Percentiles rank a stretch among this genome's conserved stretches.
These are phyloP conservation scores for Menura novaehollandiae DNA, from an alignment of 2,113 vertebrate species.

Conservation along the genomic window DNA sequence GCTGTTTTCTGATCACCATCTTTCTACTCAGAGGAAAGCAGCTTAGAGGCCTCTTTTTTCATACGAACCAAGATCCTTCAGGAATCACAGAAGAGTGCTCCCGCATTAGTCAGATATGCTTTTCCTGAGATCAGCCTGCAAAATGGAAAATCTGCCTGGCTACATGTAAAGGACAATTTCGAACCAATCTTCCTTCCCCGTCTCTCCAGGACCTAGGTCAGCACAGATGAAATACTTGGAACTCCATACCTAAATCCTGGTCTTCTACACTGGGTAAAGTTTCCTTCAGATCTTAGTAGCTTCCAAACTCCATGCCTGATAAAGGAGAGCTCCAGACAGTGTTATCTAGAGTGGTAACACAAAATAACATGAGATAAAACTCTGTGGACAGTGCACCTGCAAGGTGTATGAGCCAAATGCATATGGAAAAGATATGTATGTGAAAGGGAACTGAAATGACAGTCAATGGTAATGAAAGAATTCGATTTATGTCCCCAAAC, in stretches of 20 bases:
- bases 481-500: not conserved
- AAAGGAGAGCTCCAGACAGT: not conserved
- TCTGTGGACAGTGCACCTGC: not conserved
- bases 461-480: not conserved
- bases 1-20: not conserved
- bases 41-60: not conserved
- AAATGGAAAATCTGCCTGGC: not conserved
- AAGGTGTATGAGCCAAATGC: not conserved
- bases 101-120: not conserved
- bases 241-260: not conserved
- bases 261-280: not conserved
- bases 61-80: not conserved
- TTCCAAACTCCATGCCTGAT: not conserved
- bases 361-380: not conserved
- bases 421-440: accelerated
- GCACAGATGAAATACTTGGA: not conserved
- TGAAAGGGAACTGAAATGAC: not conserved
- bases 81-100: not conserved
- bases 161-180: not conserved
- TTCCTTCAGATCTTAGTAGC: not conserved
- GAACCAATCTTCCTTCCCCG: not conserved
- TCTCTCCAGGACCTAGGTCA: not conserved
- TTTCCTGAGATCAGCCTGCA: not conserved
- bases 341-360: not conserved
- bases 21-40: not conserved